Percentiles rank a stretch among this genome's conserved stretches.
Evolutionary conservation across 2,888 invertebrate species (phyloP).

Genomic region (Lochmaea crataegi): DNA sequence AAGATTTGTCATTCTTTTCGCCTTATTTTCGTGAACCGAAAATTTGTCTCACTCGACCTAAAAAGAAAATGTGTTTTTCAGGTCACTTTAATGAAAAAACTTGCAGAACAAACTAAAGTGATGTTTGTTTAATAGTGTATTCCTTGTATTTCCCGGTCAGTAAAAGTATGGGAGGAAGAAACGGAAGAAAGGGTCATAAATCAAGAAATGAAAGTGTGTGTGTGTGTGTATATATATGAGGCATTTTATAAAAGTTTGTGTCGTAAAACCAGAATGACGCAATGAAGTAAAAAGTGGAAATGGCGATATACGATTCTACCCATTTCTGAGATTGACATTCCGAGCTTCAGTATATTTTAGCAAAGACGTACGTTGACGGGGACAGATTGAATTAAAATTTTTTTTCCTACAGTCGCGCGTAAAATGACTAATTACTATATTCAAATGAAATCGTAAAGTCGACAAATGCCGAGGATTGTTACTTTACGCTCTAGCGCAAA

Average conservation of each 20-base stretch:
- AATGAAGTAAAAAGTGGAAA: conserved; percentile 54
- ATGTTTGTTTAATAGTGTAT: background rate
- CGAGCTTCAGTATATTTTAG: conserved; percentile 56
- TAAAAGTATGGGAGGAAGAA: conserved; percentile 17
- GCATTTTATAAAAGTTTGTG: conserved; percentile 39
- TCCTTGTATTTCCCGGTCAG: background rate
- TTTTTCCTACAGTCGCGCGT: no score
- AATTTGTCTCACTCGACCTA: background rate
- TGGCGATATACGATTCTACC: conserved; percentile 53
- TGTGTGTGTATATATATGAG: conserved; percentile 29
- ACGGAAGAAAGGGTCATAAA: conserved; percentile 37
- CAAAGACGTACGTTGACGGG: background rate
- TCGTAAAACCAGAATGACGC: conserved; percentile 49
- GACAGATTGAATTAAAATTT: background rate
- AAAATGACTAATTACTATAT: no score
- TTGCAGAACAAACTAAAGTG: background rate
- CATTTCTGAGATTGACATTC: conserved; percentile 60
- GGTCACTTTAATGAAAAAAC: background rate
- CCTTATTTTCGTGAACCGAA: no score
- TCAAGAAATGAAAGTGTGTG: conserved; percentile 42
- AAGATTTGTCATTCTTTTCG: no score
- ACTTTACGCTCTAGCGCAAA: no score
- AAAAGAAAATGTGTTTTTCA: background rate
- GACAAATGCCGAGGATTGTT: no score
- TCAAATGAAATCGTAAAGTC: no score